Percentiles rank a stretch among this genome's conserved stretches.
phyloP scores from a whole-genome alignment of 2,113 vertebrate genomes.

The Colossoma macropomum region DNA sequence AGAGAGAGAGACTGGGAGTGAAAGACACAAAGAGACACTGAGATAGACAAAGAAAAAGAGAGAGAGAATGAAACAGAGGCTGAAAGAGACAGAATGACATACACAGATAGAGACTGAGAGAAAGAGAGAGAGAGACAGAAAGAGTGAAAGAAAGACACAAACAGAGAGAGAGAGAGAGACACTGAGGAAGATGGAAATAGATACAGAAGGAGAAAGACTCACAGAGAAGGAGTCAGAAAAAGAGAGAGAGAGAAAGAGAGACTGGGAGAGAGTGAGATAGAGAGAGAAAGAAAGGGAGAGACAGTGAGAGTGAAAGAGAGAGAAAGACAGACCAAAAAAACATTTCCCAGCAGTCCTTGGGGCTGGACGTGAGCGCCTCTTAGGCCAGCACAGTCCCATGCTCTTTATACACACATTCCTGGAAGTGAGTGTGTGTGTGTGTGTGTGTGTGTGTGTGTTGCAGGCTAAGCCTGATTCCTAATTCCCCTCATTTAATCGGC shows the following conservation, averaged over 20 bases:
- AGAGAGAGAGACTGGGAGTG: not conserved
- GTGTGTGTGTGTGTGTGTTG: conserved; percentile 64
- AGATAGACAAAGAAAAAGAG: not conserved
- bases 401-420: conserved; percentile 40
- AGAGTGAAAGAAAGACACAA: too few relatives aligned
- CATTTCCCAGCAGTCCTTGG: not conserved
- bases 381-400: conserved; percentile 4
- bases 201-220: too few relatives aligned
- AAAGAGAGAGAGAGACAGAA: too few relatives aligned
- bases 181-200: too few relatives aligned
- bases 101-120: too few relatives aligned
- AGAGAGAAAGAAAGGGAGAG: too few relatives aligned
- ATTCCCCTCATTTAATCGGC: conserved; percentile 79
- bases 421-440: conserved; percentile 48
- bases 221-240: too few relatives aligned
- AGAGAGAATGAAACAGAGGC: too few relatives aligned
- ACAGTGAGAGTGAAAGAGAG: not conserved
- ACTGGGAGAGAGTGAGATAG: too few relatives aligned
- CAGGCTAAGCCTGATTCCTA: conserved; percentile 74
- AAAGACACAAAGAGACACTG: not conserved
- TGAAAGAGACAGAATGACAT: too few relatives aligned
- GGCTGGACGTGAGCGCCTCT: not conserved
- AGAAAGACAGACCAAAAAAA: not conserved
- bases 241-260: too few relatives aligned
- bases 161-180: too few relatives aligned